A percentile compares a stretch with the other conserved stretches of the same genome.
These are phyloP conservation scores for Drosophila neocordata DNA, from an alignment of 1,140 invertebrate species.

Conservation along the genomic window DNA sequence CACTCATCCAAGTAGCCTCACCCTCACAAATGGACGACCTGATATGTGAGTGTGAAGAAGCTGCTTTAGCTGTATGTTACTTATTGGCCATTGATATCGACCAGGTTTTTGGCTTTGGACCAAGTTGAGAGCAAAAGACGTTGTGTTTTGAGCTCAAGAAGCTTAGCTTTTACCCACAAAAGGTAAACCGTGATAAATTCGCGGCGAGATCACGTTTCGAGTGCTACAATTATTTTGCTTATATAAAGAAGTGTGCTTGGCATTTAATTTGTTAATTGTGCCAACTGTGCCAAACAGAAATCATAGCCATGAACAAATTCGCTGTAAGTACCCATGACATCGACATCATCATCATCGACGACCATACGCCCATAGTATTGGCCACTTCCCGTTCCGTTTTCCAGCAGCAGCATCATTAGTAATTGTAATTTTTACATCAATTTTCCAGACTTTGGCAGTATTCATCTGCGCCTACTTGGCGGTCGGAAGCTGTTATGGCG, in stretches of 20 bases:
- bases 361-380: neutral
- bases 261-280: slow-evolving; percentile 78
- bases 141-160: neutral
- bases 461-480: slow-evolving; percentile 62
- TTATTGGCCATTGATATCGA: slow-evolving; percentile 18
- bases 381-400: slow-evolving; percentile 33
- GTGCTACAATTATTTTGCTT: slow-evolving; percentile 71
- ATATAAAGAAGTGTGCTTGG: slow-evolving; percentile 78
- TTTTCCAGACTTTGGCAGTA: slow-evolving; percentile 52
- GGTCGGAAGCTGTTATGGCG: slow-evolving; percentile 51
- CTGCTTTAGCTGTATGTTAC: neutral
- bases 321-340: slow-evolving; percentile 60
- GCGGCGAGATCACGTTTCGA: slow-evolving; percentile 74
- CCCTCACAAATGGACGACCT: neutral
- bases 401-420: neutral
- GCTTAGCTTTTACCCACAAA: slow-evolving; percentile 4
- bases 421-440: slow-evolving; percentile 4
- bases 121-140: slow-evolving; percentile 1
- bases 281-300: slow-evolving; percentile 72
- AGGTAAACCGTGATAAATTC: slow-evolving; percentile 67
- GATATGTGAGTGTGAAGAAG: neutral
- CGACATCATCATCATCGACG: neutral
- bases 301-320: slow-evolving; percentile 72
- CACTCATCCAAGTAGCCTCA: neutral
- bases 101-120: slow-evolving; percentile 7